Percentiles rank a stretch among this genome's conserved stretches.
These are phyloP conservation scores for Centropus bengalensis DNA, from an alignment of 2,113 vertebrate genomes.

Conservation along the genomic window DNA sequence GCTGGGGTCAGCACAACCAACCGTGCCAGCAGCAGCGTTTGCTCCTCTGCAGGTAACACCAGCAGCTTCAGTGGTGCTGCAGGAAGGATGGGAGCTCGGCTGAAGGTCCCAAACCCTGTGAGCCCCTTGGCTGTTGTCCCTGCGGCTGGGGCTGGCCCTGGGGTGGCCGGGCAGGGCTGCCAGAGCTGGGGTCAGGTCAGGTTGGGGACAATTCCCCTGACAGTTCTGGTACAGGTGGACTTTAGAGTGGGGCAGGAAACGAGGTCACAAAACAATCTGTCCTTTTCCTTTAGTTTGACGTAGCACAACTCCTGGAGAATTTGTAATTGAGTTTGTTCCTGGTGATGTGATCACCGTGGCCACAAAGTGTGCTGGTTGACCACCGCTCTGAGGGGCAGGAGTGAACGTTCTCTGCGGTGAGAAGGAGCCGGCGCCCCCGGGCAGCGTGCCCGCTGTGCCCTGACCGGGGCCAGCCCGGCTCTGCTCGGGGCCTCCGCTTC, in stretches of 20 bases:
- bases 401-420: neutral
- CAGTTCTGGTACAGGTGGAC: neutral
- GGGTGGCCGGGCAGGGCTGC: neutral
- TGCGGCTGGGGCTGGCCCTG: neutral
- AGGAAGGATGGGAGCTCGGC: no score
- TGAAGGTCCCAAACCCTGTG: neutral
- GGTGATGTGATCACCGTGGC: rapidly evolving
- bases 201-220: rapidly evolving
- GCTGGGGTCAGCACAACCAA: neutral
- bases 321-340: neutral
- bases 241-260: neutral
- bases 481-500: neutral
- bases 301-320: rapidly evolving
- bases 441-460: neutral
- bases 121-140: neutral
- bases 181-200: neutral
- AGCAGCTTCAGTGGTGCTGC: neutral
- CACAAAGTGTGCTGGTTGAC: neutral
- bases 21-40: neutral
- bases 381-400: rapidly evolving
- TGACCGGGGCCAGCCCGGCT: neutral
- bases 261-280: neutral
- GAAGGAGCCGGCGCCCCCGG: rapidly evolving
- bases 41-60: neutral
- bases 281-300: neutral